phyloP scores from a whole-genome alignment of 30 jellyfish, hydroid and myxozoan species.

The Hydractinia echinata region DNA sequence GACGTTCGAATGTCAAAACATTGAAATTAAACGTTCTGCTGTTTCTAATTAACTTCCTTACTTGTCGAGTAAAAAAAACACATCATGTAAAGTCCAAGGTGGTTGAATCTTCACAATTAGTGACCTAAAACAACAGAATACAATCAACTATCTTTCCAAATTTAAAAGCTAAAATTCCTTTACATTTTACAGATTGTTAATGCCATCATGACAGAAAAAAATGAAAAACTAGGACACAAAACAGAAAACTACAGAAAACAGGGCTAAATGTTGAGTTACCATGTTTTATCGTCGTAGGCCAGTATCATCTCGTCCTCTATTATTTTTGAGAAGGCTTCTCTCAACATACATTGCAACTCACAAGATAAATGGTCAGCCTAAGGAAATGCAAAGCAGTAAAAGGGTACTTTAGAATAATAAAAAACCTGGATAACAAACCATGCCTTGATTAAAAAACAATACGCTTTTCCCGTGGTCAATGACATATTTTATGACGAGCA shows the following conservation, averaged over 20 bases:
- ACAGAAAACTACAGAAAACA: not conserved
- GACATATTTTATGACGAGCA: too few relatives aligned
- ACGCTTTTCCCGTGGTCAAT: too few relatives aligned
- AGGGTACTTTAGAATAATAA: too few relatives aligned
- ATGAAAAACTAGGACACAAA: not conserved
- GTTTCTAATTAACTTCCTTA: constrained; percentile 19
- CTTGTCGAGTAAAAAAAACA: constrained; percentile 68
- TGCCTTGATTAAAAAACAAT: too few relatives aligned
- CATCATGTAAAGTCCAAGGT: constrained; percentile 90
- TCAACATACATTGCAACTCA: constrained; percentile 82
- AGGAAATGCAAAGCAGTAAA: not conserved
- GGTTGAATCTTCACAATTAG: constrained; percentile 82
- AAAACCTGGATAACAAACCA: too few relatives aligned
- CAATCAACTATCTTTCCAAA: too few relatives aligned
- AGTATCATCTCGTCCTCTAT: constrained; percentile 79
- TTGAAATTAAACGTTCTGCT: not conserved
- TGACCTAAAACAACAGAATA: constrained; percentile 47
- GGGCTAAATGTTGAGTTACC: constrained; percentile 45
- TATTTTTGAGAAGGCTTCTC: constrained; percentile 78
- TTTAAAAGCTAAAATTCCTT: too few relatives aligned
- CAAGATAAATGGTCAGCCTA: constrained; percentile 81
- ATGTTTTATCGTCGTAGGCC: constrained; percentile 65
- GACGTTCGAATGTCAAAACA: too few relatives aligned
- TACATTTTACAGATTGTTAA: not conserved
- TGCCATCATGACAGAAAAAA: not conserved